phyloP scores from a whole-genome alignment of 2,797 vertebrate genomes.

The Mus minutoides region DNA sequence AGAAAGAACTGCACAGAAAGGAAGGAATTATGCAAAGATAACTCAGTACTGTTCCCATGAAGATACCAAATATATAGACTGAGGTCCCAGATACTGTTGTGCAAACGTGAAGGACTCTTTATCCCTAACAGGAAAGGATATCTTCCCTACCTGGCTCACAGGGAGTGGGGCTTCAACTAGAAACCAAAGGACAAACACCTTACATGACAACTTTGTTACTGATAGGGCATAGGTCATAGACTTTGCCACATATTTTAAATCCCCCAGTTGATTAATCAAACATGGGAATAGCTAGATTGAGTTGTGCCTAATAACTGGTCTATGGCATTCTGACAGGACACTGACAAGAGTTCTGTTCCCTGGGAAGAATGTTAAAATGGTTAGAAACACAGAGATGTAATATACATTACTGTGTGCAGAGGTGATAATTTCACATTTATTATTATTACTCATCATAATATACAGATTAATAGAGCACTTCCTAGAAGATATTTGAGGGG shows the following conservation, averaged over 20 bases:
- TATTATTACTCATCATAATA: neutral
- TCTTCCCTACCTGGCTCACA: neutral
- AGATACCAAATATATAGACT: neutral
- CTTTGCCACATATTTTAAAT: neutral
- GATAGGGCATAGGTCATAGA: neutral
- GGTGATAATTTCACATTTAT: neutral
- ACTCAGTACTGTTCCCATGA: neutral
- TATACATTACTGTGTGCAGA: neutral
- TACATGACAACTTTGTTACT: neutral
- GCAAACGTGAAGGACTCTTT: neutral
- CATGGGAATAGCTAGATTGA: neutral
- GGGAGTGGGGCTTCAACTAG: neutral
- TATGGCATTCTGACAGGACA: neutral
- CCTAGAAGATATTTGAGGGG: neutral
- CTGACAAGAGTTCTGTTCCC: neutral
- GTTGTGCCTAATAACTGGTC: neutral
- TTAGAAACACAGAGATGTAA: neutral
- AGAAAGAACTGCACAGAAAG: neutral
- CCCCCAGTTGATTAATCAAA: neutral
- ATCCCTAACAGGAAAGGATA: neutral
- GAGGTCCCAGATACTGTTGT: neutral
- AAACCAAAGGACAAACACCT: neutral
- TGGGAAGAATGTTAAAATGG: neutral
- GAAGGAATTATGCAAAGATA: neutral
- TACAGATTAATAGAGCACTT: neutral